Base-by-base conservation (phyloP, 2,113 vertebrate genomes). In the Oplegnathus fasciatus region DNA sequence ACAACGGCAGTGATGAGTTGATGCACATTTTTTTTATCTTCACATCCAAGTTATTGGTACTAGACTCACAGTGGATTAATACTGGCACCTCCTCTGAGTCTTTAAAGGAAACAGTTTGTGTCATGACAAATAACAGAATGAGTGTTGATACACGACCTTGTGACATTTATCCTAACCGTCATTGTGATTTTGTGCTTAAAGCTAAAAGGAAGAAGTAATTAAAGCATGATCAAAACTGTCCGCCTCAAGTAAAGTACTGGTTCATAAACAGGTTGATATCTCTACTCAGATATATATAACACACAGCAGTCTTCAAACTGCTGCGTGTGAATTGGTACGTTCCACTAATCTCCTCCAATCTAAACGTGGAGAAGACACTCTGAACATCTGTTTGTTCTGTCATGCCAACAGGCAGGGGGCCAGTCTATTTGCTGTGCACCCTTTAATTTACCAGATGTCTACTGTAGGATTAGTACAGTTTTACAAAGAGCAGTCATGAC, bases 361-460 rank as follows among this genome's bases (percentile, higher is more conserved):
- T 71, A 83, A 68, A 78, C n/a, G 71, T 54, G 61, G 78, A 89
- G 82, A 89, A 80, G 85, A 91, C 86, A 86, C 85, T 83, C 85
- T 70, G 79, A 93, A 90, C 94, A 94, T 93, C 90, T 95, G 93
- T 80, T 89, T 91, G 82, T 60, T 87, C 70, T 85, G 84, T 84
- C 73, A 78, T 92, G 92, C 89, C 93, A 94, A 88, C 26, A 91
- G 93, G 91, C 93, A 92, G 90, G 91, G 52, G 86, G 92, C 84
- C 92, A 93, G 87, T 89, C 86, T 85, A 83, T 89, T 84, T 90
- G 77, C 76, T 75, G 76, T 81, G 80, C 84, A 94, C 85, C 92
- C 87, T 70, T 93, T 91, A 94, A 93, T 94, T 95, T 93, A 89
- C 85, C 95, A 94, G 93, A 94, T 95, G 94, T 94, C 92, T 92